Percentiles rank a stretch among this genome's conserved stretches.
phyloP scores from a whole-genome alignment of 1,140 invertebrate genomes.

The Odontomachus brunneus region DNA sequence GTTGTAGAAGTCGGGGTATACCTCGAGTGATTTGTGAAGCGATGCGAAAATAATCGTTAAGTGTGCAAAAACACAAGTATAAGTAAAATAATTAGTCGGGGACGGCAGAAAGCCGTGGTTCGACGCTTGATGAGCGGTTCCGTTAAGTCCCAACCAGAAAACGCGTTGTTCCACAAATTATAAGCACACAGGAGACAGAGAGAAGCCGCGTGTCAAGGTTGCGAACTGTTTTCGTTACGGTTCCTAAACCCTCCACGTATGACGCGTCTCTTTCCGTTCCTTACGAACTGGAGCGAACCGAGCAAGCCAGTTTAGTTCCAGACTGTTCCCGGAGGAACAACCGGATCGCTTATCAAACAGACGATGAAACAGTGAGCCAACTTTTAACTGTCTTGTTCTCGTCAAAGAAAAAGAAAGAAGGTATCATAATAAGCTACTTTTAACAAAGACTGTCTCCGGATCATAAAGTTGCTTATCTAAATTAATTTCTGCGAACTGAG shows the following conservation, averaged over 20 bases:
- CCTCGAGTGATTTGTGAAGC: no score
- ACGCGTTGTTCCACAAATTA: conserved; percentile 55
- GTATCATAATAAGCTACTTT: no score
- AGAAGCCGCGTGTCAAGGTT: conserved; percentile 69
- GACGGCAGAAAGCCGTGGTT: neutral
- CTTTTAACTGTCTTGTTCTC: neutral
- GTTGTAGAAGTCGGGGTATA: no score
- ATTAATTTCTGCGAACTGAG: no score
- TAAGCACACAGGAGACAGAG: conserved; percentile 59
- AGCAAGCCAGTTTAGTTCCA: conserved; percentile 19
- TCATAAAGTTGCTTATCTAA: no score
- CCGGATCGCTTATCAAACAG: conserved; percentile 6
- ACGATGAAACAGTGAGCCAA: neutral
- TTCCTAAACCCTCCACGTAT: conserved; percentile 64
- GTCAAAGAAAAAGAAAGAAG: neutral
- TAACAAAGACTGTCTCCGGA: no score
- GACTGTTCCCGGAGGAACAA: conserved; percentile 32
- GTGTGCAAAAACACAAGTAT: neutral
- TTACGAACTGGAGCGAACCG: conserved; percentile 60
- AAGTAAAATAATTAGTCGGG: conserved; percentile 4
- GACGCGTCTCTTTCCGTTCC: conserved; percentile 61
- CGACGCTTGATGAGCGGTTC: conserved; percentile 5
- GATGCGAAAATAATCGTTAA: neutral
- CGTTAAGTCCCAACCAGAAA: conserved; percentile 56
- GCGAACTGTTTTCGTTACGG: conserved; percentile 71